Conservation (phyloP, 2,113 vertebrate genomes). For the Morone chrysops region DNA sequence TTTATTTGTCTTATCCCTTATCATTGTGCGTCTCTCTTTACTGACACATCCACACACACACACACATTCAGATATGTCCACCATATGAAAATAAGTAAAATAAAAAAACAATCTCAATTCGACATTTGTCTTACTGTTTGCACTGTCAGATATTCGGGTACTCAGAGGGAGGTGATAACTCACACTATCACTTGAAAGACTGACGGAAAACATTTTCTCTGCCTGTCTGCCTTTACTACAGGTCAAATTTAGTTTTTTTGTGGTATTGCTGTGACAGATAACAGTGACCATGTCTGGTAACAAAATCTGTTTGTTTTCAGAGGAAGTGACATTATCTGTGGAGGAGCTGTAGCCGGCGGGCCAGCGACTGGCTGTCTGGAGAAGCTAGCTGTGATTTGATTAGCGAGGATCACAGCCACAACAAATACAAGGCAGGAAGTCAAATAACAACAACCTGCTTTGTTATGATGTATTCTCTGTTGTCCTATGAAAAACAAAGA, state of each 20-base stretch:
- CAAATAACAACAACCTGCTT: slow-evolving; percentile 27
- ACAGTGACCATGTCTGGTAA: slow-evolving; percentile 45
- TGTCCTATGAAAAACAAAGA: slow-evolving; percentile 12
- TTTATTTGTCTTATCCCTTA: slow-evolving; percentile 3
- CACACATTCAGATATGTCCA: not conserved
- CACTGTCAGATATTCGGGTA: slow-evolving; percentile 30
- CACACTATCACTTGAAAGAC: slow-evolving; percentile 29
- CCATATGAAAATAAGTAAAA: not conserved
- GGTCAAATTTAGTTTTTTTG: slow-evolving; percentile 11
- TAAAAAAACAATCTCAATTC: slow-evolving; percentile 22
- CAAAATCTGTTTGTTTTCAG: slow-evolving; percentile 61
- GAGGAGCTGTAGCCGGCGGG: slow-evolving; percentile 37
- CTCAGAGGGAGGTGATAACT: slow-evolving; percentile 30
- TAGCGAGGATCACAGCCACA: slow-evolving; percentile 54
- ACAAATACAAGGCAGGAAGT: slow-evolving; percentile 49
- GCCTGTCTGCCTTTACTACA: slow-evolving; percentile 35
- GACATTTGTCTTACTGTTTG: slow-evolving; percentile 41
- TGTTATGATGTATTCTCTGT: not conserved
- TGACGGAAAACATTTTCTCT: slow-evolving; percentile 29
- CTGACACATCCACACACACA: not conserved
- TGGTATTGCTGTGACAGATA: slow-evolving; percentile 50
- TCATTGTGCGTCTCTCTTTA: slow-evolving; percentile 4
- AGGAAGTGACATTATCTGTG: slow-evolving; percentile 71
- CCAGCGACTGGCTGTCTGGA: slow-evolving; percentile 52
- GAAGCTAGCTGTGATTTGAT: slow-evolving; percentile 56